Evolutionary conservation across 2,888 invertebrate genomes (phyloP).

Genomic region (Dynastes grantii): DNA sequence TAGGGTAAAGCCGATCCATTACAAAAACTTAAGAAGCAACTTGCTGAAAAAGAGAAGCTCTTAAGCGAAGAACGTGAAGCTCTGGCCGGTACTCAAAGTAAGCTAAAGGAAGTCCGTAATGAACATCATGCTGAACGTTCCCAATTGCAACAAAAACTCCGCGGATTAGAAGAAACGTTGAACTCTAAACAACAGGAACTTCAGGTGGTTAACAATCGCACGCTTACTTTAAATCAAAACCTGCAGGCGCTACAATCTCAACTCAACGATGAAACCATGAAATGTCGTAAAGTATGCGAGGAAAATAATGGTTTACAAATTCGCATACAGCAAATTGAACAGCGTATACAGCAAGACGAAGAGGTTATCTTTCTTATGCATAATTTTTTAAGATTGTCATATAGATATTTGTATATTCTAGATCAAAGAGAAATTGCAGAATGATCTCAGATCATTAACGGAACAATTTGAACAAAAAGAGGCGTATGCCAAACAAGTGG

Average conservation of each 20-base stretch:
- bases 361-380: conserved; percentile 64
- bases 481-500: conserved; percentile 62
- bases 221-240: conserved; percentile 75
- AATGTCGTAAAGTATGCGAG: conserved; percentile 72
- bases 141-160: conserved; percentile 73
- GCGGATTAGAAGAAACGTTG: conserved; percentile 74
- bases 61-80: conserved; percentile 84
- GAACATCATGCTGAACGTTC: conserved; percentile 81
- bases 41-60: conserved; percentile 89
- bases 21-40: conserved; percentile 88
- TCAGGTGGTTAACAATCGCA: conserved; percentile 76
- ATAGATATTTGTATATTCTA: conserved; percentile 23
- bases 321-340: conserved; percentile 78
- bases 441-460: conserved; percentile 62
- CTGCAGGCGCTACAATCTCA: conserved; percentile 78
- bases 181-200: conserved; percentile 74
- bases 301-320: conserved; percentile 76
- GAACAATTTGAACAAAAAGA: conserved; percentile 63
- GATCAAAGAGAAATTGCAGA: conserved; percentile 32
- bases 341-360: conserved; percentile 76
- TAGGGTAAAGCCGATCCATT: conserved; percentile 88
- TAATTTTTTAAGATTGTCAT: not conserved
- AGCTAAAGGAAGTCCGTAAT: conserved; percentile 83
- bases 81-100: conserved; percentile 82
- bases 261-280: conserved; percentile 73